Conservation (phyloP, 1,140 invertebrate species). For the Atta cephalotes region DNA sequence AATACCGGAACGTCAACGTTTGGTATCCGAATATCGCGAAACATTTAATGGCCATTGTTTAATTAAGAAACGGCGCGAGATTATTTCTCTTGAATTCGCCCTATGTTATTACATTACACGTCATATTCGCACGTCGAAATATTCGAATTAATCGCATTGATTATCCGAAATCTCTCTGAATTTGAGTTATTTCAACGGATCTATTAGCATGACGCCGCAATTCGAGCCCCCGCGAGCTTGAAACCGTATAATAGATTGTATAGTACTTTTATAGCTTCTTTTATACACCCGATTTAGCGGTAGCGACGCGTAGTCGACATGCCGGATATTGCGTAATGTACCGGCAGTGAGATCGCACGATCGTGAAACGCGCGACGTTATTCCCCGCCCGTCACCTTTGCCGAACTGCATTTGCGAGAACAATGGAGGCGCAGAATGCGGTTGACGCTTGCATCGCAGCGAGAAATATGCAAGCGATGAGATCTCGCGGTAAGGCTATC, state of each 20-base stretch:
- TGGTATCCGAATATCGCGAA: neutral
- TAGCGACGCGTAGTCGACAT: conserved; percentile 63
- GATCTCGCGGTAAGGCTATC: neutral
- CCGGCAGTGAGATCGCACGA: conserved; percentile 9
- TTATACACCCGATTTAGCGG: conserved; percentile 65
- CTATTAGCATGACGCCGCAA: neutral
- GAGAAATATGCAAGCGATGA: conserved; percentile 10
- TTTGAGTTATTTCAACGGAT: conserved; percentile 25
- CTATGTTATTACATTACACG: neutral
- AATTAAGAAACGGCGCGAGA: neutral
- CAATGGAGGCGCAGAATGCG: neutral
- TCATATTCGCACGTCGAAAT: neutral
- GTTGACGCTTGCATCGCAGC: neutral
- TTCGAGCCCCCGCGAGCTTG: conserved; percentile 60
- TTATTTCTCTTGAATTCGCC: neutral
- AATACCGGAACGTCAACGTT: neutral
- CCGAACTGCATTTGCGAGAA: conserved; percentile 36
- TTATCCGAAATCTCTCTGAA: conserved; percentile 13
- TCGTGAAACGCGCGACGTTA: neutral
- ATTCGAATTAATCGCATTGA: conserved; percentile 16
- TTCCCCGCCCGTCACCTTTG: neutral
- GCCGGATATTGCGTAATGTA: conserved; percentile 14
- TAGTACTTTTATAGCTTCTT: conserved; percentile 70
- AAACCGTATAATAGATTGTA: conserved; percentile 66
- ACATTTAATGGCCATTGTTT: neutral